These are phyloP conservation scores for Dipodomys spectabilis DNA, from an alignment of 2,113 vertebrate species.

Conservation along the genomic window DNA sequence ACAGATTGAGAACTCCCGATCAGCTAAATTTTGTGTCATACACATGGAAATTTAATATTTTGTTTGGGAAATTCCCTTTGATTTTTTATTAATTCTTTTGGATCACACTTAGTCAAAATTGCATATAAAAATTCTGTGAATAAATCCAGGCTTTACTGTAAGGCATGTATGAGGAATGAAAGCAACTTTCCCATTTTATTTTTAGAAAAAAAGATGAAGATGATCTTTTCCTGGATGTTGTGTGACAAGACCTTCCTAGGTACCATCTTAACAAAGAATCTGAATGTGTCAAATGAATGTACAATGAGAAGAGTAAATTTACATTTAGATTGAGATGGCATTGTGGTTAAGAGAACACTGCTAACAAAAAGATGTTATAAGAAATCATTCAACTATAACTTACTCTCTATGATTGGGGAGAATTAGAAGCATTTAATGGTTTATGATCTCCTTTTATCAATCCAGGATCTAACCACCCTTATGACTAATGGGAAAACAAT, in stretches of 20 bases:
- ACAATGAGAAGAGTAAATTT: not conserved
- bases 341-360: not conserved
- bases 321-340: not conserved
- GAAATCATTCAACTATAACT: not conserved
- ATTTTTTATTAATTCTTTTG: no score
- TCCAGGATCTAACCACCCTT: not conserved
- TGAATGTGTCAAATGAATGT: not conserved
- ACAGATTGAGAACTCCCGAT: no score
- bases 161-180: not conserved
- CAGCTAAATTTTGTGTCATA: no score
- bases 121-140: no score
- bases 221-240: not conserved
- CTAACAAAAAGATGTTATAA: not conserved
- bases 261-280: not conserved
- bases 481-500: no score
- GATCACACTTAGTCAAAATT: no score
- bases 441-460: not conserved
- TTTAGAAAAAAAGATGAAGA: not conserved
- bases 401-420: not conserved
- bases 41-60: no score
- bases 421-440: not conserved
- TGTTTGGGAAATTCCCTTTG: no score
- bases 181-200: not conserved
- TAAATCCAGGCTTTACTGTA: no score
- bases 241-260: not conserved